Evolutionary conservation across 1,140 invertebrate species (phyloP).

Genomic region (Antheraea pernyi): DNA sequence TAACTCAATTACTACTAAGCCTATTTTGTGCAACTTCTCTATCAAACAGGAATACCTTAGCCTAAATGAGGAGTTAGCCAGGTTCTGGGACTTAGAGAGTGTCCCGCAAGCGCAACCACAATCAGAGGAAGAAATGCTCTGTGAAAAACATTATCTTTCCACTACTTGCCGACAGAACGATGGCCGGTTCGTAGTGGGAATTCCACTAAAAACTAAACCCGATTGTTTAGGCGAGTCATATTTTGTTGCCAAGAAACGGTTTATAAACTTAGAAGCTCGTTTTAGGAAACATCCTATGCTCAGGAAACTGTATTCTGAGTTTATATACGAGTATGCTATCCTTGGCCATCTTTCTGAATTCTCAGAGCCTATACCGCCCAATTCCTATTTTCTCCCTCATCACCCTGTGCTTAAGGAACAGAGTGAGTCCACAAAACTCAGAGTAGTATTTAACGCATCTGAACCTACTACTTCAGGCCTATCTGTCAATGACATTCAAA

Average conservation of each 20-base stretch:
- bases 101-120: constrained; percentile 3
- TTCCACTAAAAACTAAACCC: constrained; percentile 35
- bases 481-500: constrained; percentile 44
- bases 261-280: constrained; percentile 38
- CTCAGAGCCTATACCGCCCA: not conserved
- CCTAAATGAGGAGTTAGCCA: constrained; percentile 12
- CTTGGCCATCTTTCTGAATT: constrained; percentile 27
- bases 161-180: constrained; percentile 26
- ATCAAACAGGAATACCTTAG: too few species aligned
- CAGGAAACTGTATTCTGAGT: constrained; percentile 33
- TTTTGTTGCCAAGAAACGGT: constrained; percentile 29
- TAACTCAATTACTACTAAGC: too few species aligned
- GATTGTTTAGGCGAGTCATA: constrained; percentile 36
- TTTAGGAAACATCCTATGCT: constrained; percentile 35
- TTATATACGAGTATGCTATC: constrained; percentile 38
- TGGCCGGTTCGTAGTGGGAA: constrained; percentile 39
- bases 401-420: constrained; percentile 32
- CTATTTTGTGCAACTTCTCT: too few species aligned
- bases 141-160: constrained; percentile 27
- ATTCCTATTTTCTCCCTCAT: constrained; percentile 27
- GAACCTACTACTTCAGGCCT: constrained; percentile 33
- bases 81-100: constrained; percentile 28
- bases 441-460: constrained; percentile 47
- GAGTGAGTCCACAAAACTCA: constrained; percentile 32
- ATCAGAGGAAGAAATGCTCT: constrained; percentile 13